phyloP scores from a whole-genome alignment of 1,140 invertebrate genomes.

The Lepeophtheirus salmonis region DNA sequence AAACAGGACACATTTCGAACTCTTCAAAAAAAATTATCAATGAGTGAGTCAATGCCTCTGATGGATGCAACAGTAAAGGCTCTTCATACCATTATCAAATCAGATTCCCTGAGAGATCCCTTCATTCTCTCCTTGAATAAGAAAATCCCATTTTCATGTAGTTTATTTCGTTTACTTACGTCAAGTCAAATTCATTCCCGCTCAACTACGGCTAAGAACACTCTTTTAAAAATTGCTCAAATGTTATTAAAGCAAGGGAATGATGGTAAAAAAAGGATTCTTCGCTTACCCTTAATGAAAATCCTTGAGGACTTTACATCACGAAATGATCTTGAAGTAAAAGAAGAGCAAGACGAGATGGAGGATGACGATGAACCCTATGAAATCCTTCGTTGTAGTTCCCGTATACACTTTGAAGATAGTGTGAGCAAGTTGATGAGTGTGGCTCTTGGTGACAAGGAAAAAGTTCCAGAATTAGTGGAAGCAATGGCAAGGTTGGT shows the following conservation, averaged over 20 bases:
- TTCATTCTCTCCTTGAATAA: neutral
- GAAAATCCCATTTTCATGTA: conserved; percentile 4
- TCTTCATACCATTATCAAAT: conserved; percentile 1
- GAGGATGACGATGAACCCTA: neutral
- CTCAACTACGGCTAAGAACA: too few relatives aligned
- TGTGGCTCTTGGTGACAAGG: neutral
- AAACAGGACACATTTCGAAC: conserved; percentile 23
- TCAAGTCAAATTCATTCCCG: too few relatives aligned
- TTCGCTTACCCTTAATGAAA: neutral
- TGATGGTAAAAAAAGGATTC: neutral
- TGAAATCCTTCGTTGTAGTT: neutral
- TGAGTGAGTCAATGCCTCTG: conserved; percentile 4
- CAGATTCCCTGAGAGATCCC: neutral
- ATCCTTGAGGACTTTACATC: neutral
- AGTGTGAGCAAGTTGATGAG: neutral
- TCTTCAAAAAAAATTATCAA: conserved; percentile 21
- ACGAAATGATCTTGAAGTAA: neutral
- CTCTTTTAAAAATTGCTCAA: too few relatives aligned
- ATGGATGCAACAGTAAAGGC: conserved; percentile 13
- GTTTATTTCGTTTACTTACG: conserved; percentile 4
- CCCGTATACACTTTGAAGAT: neutral
- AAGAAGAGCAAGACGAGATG: neutral
- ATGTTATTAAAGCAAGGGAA: neutral
- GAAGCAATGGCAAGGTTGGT: neutral
- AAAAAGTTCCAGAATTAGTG: neutral